Base-by-base conservation (phyloP, 2,888 invertebrate species). In the Acleris literana region DNA sequence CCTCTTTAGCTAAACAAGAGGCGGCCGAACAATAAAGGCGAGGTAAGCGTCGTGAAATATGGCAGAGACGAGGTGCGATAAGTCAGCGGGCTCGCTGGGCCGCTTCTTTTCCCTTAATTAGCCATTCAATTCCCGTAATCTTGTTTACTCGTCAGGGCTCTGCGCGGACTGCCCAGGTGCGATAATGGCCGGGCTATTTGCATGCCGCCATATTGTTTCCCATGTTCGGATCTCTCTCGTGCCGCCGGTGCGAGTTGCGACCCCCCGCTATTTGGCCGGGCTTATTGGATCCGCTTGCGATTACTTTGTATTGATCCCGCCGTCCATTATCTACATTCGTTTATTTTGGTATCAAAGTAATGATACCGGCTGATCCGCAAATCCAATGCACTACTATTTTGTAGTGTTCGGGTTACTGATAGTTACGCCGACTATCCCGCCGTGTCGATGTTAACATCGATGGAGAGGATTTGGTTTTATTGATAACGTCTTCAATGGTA, bases 41-140 rank as follows among this genome's bases (percentile, higher is more conserved):
- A 87, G 86, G 85, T 88, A 85, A 88, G 88, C 86, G 82, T 86
- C 84, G 88, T 91, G 89, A 92, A 90, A 89, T 92, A 90, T 88
- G 85, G 91, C 75, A 73, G 82, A 86, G 86, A 89, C 90, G 89
- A 87, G 87, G 77, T 77, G 82, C 84, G 89, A 88, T 90, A 90
- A 88, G 84, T 90, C 84, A 89, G 88, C 78, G 76, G 71, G 82
- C 78, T 82, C 74, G 80, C 80, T 79, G 80, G 82, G 82, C 81
- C 82, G 87, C 88, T 90, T 91, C 89, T 92, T 92, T 92, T 92
- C 84, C 89, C 86, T 90, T 92, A 91, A 92, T 92, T 92, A 92
- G 92, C 88, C 89, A 92, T 92, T 92, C 92, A 89, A 90, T 92
- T 90, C 91, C 87, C 92, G 92, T 92, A 92, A 91, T 92, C 90